Conservation (phyloP, 2,113 vertebrate genomes). For the Phalacrocorax carbo region DNA sequence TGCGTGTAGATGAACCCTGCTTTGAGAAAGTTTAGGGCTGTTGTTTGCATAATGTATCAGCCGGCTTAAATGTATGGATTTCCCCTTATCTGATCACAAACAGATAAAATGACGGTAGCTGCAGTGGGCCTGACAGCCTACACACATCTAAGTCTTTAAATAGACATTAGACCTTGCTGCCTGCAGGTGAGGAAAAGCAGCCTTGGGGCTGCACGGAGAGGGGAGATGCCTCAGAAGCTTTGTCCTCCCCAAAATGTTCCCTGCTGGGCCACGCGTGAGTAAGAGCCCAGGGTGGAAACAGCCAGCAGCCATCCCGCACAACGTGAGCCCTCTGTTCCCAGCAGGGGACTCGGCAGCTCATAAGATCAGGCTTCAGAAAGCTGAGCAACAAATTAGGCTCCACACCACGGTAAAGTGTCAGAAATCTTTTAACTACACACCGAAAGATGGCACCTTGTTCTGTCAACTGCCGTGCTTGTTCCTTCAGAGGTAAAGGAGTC, state of each 20-base stretch:
- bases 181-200: not conserved
- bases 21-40: not conserved
- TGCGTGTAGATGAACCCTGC: not conserved
- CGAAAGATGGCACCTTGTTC: not conserved
- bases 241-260: rapidly evolving
- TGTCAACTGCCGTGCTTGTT: not conserved
- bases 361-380: not conserved
- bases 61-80: not conserved
- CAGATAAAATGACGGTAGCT: not conserved
- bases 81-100: not conserved
- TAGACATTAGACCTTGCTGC: not conserved
- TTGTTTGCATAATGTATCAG: not conserved
- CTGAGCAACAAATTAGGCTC: not conserved
- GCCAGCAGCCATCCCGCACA: not conserved
- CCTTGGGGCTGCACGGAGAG: not conserved
- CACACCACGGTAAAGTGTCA: rapidly evolving
- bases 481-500: not conserved
- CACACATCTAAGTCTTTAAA: not conserved
- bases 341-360: rapidly evolving
- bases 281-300: not conserved
- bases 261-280: rapidly evolving
- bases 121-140: not conserved
- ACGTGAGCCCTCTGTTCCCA: not conserved
- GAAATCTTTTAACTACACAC: not conserved
- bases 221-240: not conserved